Base-by-base conservation (phyloP, 2,797 vertebrate genomes). In the Sebastes wilsoni region DNA sequence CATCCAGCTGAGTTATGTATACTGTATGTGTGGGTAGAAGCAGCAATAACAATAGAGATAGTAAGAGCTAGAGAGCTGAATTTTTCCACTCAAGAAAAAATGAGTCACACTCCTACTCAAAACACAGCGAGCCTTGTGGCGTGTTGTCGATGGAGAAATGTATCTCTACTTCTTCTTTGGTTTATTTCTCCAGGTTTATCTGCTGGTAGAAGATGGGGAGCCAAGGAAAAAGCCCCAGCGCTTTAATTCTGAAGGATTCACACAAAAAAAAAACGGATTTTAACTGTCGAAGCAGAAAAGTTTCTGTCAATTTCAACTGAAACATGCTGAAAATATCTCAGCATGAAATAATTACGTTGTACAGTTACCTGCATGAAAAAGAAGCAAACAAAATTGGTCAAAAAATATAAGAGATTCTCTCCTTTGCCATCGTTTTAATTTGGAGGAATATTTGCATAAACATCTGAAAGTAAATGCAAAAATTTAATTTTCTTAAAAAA, bases 71-170 rank as follows among this genome's bases (percentile, higher is more conserved):
- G 86, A 88, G 88, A 91, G 86, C 87, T 90, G 91, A 92, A 84
- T 91, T 90, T 92, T 93, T 94, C 87, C 90, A 92, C 92, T 89
- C 88, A 89, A 93, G 89, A 93, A 92, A 89, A 93, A 94, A 93
- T 91, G 90, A 94, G 88, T 94, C 92, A 94, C 90, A 91, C 90
- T 93, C 93, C 93, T 80, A 94, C 93, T 92, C 92, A 90, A 85
- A 94, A 93, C 89, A 93, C 87, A 89, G 87, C 23, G 25, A 88
- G 92, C 83, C 88, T 90, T 89, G 87, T 91, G 89, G 88, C 59
- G 34, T 70, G 71, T 58, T 88, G 79, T 80, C 6, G 80, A 81
- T 75, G 66, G 81, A 91, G 85, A 87, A 80, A 76, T 36, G 66
- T 60, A 87, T 87, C 86, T 88, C 75, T 83, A 79, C 84, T 73